Base-by-base conservation (phyloP, 1,140 invertebrate genomes). In the Micrasema minimum region DNA sequence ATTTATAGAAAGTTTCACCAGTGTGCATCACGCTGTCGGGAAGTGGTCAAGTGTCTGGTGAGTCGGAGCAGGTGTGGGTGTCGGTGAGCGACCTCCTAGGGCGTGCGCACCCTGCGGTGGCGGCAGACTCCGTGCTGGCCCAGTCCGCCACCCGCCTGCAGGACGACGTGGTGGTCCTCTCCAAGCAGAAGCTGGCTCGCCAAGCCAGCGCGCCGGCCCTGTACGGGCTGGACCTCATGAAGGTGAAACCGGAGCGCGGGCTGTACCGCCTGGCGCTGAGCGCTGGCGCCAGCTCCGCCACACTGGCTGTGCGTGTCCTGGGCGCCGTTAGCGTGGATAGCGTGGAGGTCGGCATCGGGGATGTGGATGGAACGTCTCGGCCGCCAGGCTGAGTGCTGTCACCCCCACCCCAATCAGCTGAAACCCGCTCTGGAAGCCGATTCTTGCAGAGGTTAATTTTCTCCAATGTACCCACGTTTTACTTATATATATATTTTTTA, bases 41-140 rank as follows among this genome's bases (percentile, higher is more conserved):
- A 48, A 90, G 90, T 77, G 88, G 89, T 31, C 89, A 91, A 66
- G 86, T 97, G 10, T 90, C 91, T 14, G 80, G 86, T 2, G 86
- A 91, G 37, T 88, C 91, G 20, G 92, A 93, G 2, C 83, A 87
- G 0, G 83, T 98, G 14, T 88, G 87, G 73, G 86, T 98, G 18
- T 88, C 89, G 50, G 89, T 97, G 31, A 92, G 92, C 3, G 92
- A 98, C 85, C 84, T 98, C 38, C 81, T 97, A n/a, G 96, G 96
- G 1, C 88, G 89, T 64, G 83, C 91, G 4, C 77, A 97, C 6
- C 77, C 82, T 26, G 78, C 78, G 12, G 85, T 89, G 1, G 81
- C 86, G 10, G 86, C 87, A 9, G 80, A 91, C 31, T 88, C 89
- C 45, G 90, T 96, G 0, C 84, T 90, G 43, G 91, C 91, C 9